phyloP scores from a whole-genome alignment of 2,888 invertebrate species.

The Myopa tessellatipennis region DNA sequence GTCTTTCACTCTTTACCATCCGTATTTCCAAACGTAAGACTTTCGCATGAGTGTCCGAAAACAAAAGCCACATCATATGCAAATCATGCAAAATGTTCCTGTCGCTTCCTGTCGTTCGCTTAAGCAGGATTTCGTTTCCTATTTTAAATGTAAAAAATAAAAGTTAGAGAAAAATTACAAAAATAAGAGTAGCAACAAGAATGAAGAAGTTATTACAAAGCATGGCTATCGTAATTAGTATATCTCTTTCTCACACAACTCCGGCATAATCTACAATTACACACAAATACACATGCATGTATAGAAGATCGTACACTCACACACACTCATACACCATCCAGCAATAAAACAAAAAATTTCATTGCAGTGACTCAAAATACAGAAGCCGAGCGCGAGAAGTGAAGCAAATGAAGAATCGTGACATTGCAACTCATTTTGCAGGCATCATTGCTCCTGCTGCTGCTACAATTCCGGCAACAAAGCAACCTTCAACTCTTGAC shows the following conservation, averaged over 20 bases:
- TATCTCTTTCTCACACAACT: background rate
- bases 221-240: constrained; percentile 4
- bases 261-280: background rate
- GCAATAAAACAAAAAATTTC: background rate
- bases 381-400: background rate
- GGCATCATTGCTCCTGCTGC: constrained; percentile 20
- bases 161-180: background rate
- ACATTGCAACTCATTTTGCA: constrained; percentile 42
- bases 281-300: background rate
- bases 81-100: constrained; percentile 49
- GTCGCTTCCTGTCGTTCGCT: constrained; percentile 38
- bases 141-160: constrained; percentile 37
- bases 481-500: constrained; percentile 25
- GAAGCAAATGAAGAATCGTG: constrained; percentile 36
- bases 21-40: background rate
- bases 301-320: background rate
- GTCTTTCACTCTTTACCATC: background rate
- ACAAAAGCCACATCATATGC: constrained; percentile 38
- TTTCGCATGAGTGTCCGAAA: background rate
- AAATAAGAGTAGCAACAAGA: background rate
- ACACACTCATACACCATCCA: background rate
- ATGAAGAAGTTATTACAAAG: background rate
- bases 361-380: background rate
- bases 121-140: constrained; percentile 42
- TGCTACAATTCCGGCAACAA: background rate